phyloP scores from a whole-genome alignment of 1,140 invertebrate species.

The Drosophila nannoptera region DNA sequence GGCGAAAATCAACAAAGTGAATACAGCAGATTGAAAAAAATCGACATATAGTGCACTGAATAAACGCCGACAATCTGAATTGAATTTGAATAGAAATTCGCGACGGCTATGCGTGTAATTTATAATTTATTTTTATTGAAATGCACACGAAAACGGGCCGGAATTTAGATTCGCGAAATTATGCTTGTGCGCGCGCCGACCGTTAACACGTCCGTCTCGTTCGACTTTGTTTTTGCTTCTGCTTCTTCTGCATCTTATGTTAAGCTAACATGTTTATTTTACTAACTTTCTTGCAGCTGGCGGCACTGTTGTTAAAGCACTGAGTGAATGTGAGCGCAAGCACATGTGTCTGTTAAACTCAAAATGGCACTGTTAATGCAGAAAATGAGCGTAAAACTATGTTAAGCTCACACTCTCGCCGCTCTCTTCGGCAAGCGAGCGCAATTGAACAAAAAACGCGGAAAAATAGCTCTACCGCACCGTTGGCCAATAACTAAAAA shows the following conservation, averaged over 20 bases:
- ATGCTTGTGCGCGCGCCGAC: slow-evolving; percentile 17
- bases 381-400: slow-evolving; percentile 15
- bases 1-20: too few species aligned
- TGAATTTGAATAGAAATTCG: slow-evolving; percentile 4
- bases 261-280: slow-evolving; percentile 20
- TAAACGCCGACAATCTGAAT: background rate
- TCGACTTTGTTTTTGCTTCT: slow-evolving; percentile 42
- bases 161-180: slow-evolving; percentile 36
- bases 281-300: slow-evolving; percentile 21
- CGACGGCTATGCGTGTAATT: slow-evolving; percentile 9
- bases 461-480: too few species aligned
- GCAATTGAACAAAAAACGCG: too few species aligned
- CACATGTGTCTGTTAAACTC: slow-evolving; percentile 36
- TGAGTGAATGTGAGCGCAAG: background rate
- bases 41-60: background rate
- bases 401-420: slow-evolving; percentile 11
- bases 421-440: background rate
- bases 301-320: slow-evolving; percentile 16
- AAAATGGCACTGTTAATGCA: slow-evolving; percentile 16
- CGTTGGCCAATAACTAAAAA: too few species aligned
- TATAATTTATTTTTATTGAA: slow-evolving; percentile 22
- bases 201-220: slow-evolving; percentile 36
- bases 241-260: slow-evolving; percentile 28
- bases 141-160: slow-evolving; percentile 30
- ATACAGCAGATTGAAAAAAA: too few species aligned